Evolutionary conservation across 2,797 vertebrate genomes (phyloP).

Genomic region (Peromyscus nudipes): DNA sequence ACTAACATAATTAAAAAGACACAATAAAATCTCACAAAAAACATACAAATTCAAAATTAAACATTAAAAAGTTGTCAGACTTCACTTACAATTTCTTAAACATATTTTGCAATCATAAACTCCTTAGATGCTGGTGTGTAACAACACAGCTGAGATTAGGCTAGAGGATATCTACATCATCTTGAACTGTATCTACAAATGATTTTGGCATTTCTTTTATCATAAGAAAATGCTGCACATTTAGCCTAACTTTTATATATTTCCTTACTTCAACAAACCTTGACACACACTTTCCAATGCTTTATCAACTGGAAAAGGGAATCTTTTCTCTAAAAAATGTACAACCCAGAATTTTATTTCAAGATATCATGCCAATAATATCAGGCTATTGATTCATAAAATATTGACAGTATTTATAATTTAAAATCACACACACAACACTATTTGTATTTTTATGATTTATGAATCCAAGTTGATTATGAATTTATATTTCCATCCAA

Average conservation of each 20-base stretch:
- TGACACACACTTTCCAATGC: neutral
- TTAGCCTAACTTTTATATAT: neutral
- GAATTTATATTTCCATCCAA: neutral
- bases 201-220: neutral
- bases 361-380: neutral
- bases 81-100: neutral
- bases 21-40: neutral
- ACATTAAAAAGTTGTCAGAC: neutral
- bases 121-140: neutral
- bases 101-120: neutral
- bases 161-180: neutral
- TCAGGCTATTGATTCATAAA: neutral
- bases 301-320: neutral
- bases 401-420: neutral
- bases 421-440: neutral
- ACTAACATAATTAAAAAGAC: neutral
- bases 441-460: neutral
- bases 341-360: neutral
- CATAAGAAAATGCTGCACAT: neutral
- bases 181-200: neutral
- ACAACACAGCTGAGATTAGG: neutral
- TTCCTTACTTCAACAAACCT: neutral
- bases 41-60: neutral
- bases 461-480: neutral
- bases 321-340: neutral